Evolutionary conservation across 2,888 invertebrate genomes (phyloP), one percentile per base, ranked within the genome.

Genomic region (Catocala sponsa): DNA sequence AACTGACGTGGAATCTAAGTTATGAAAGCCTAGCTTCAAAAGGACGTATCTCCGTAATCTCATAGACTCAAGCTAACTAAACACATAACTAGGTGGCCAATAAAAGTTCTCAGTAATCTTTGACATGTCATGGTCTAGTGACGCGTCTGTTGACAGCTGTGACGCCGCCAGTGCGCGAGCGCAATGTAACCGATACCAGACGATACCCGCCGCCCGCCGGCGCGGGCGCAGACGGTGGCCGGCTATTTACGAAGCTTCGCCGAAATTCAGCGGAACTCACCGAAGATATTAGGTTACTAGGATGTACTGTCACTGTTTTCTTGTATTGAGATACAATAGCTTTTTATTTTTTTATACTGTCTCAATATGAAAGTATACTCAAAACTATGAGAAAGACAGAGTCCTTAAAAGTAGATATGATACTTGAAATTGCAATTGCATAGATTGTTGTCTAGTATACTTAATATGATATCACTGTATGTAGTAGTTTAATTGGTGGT

Each of bases 101-200:
- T 63, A 69, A 70, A 49, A 43, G 25, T 47, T n/a, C 15, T 44
- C 65, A 59, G 62, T 46, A 60, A 74, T 57, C 60, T 64, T 67
- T 82, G 83, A 82, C 85, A 83, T 78, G 82, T 82, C 84, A 87
- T 68, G 89, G 86, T 86, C 85, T 78, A 73, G 70, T 80, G 83
- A 81, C 78, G 69, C 70, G 68, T 44, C 75, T 74, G 87, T 81
- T 88, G 89, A 88, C 89, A 87, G 84, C 76, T 79, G 76, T 77
- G 68, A 71, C 72, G 68, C 65, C 64, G 74, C 58, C 66, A 70
- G 70, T 69, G 70, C 69, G 78, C 73, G 65, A 69, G 70, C 72
- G 76, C 69, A 68, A 60, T 85, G 91, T 83, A 91, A 91, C 85
- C 68, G 90, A 91, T 83, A 90, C 78, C 68, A 63, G 55, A 81